Conservation (phyloP, 2,888 invertebrate genomes). For the Macrophya alboannulata region DNA sequence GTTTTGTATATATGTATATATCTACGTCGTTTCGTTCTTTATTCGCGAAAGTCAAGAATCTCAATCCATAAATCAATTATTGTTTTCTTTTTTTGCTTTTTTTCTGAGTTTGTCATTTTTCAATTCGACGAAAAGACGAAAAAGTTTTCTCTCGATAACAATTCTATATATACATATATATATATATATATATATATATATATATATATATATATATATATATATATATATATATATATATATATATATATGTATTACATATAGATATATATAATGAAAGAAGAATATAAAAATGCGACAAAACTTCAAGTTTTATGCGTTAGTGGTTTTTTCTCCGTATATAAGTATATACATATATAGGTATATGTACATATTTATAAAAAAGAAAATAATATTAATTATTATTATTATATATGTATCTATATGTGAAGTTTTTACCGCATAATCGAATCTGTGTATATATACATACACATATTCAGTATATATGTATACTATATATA, state of each 20-base stretch:
- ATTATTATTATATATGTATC: no score
- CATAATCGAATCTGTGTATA: background rate
- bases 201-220: background rate
- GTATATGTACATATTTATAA: background rate
- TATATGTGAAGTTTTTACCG: no score
- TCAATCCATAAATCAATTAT: background rate
- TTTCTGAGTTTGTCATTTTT: background rate
- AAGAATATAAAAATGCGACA: background rate
- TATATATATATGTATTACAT: no score
- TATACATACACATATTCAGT: background rate
- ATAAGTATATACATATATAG: no score
- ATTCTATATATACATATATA: background rate
- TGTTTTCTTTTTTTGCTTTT: background rate
- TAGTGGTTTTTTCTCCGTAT: background rate
- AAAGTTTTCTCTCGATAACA: background rate
- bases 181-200: background rate
- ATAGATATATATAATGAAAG: background rate
- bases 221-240: background rate
- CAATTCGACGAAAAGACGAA: background rate
- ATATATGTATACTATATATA: background rate
- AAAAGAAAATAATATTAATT: no score
- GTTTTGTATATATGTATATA: background rate
- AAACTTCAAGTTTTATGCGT: no score
- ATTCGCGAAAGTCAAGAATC: background rate
- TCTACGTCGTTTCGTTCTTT: background rate